A percentile compares a stretch with the other conserved stretches of the same genome.
Evolutionary conservation across 2,113 vertebrate genomes (phyloP).

Genomic region (Speoplatyrhinus poulsoni): DNA sequence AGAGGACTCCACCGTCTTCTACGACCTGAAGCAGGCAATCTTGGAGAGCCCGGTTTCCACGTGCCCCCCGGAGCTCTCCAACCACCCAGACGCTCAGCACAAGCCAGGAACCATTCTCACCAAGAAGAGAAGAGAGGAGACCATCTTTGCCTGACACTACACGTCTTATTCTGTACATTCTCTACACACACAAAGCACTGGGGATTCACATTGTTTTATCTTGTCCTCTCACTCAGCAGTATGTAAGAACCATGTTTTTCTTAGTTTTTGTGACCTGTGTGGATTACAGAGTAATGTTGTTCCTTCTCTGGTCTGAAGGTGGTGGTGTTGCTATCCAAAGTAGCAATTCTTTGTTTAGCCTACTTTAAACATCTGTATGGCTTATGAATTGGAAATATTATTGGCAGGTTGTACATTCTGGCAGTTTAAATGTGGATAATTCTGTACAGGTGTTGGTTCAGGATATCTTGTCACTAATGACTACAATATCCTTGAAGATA

Average conservation of each 20-base stretch:
- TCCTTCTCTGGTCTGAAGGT: background rate
- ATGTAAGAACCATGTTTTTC: background rate
- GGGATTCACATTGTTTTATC: background rate
- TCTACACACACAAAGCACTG: background rate
- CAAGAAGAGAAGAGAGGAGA: slow-evolving; percentile 97
- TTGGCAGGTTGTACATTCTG: background rate
- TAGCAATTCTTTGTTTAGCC: background rate
- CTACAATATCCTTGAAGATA: background rate
- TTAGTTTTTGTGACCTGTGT: background rate
- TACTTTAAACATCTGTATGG: background rate
- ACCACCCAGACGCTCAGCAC: slow-evolving; percentile 97
- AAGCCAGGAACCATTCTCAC: slow-evolving; percentile 98
- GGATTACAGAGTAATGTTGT: background rate
- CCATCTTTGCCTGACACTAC: slow-evolving; percentile 90
- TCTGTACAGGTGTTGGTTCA: background rate
- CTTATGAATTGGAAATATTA: background rate
- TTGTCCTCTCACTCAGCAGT: background rate
- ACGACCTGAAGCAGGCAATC: slow-evolving; percentile 97
- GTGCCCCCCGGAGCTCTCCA: slow-evolving; percentile 92
- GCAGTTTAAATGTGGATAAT: slow-evolving; percentile 2
- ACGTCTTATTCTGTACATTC: background rate
- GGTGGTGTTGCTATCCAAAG: background rate
- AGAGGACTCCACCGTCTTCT: slow-evolving; percentile 94
- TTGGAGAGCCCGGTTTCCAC: slow-evolving; percentile 95
- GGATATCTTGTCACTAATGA: background rate